These are phyloP conservation scores for Dendrophyllia cribrosa DNA, from an alignment of 64 coral and sea anemone genomes.

Conservation along the genomic window DNA sequence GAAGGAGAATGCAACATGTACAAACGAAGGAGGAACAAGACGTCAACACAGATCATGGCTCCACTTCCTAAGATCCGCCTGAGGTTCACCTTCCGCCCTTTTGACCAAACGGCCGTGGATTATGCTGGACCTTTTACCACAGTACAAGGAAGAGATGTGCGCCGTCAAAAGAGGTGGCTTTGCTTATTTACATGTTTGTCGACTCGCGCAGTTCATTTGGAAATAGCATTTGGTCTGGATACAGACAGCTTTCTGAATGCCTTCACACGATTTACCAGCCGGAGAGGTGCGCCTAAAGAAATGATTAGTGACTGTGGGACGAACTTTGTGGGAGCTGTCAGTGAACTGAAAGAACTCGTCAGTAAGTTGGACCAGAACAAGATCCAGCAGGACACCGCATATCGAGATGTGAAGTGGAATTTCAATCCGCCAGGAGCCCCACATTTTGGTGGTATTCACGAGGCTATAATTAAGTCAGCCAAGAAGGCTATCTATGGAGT, in stretches of 20 bases:
- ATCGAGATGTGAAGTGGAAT: conserved; percentile 32
- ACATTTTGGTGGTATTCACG: conserved; percentile 63
- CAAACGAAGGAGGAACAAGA: conserved; percentile 24
- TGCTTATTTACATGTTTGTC: conserved; percentile 58
- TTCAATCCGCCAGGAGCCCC: conserved; percentile 64
- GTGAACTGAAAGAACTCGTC: conserved; percentile 47
- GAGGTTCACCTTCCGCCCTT: conserved; percentile 39
- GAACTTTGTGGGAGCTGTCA: conserved; percentile 60
- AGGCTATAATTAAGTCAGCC: conserved; percentile 61
- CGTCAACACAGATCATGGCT: conserved; percentile 45
- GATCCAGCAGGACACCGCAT: not conserved
- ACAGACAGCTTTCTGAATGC: conserved; percentile 67
- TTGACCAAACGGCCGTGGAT: conserved; percentile 65
- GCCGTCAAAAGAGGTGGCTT: conserved; percentile 42
- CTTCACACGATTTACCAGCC: conserved; percentile 54
- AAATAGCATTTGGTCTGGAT: not conserved
- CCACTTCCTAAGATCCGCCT: conserved; percentile 33
- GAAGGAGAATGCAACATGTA: conserved; percentile 54
- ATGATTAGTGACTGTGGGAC: conserved; percentile 52
- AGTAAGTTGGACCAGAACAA: conserved; percentile 33
- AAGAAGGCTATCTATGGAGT: conserved; percentile 67
- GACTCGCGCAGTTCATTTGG: not conserved
- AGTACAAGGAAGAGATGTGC: conserved; percentile 50
- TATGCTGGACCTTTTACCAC: conserved; percentile 52
- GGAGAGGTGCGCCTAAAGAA: conserved; percentile 58